Percentiles rank a stretch among this genome's conserved stretches.
phyloP scores from a whole-genome alignment of 2,113 vertebrate species.

The Probosciger aterrimus region DNA sequence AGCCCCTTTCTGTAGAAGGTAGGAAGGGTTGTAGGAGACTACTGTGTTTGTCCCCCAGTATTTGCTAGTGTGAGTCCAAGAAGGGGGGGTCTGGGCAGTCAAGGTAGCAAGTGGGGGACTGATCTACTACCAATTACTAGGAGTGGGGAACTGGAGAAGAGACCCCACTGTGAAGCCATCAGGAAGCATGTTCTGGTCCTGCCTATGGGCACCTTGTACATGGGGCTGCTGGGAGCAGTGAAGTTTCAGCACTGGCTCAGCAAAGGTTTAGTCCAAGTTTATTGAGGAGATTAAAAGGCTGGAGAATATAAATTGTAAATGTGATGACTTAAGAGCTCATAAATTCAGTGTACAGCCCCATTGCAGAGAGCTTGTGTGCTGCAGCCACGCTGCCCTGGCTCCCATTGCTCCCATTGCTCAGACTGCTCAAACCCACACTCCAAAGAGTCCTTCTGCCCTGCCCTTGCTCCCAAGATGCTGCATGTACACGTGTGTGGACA shows the following conservation, averaged over 20 bases:
- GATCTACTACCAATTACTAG: not conserved
- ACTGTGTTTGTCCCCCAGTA: not conserved
- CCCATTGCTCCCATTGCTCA: not conserved
- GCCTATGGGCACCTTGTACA: not conserved
- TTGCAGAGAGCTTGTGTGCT: not conserved
- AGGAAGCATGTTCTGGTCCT: not conserved
- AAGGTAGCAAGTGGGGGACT: not conserved
- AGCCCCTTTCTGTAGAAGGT: not conserved
- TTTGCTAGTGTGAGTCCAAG: not conserved
- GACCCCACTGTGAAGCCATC: not conserved
- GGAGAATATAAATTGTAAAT: constrained; percentile 38
- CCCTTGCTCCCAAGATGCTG: not conserved
- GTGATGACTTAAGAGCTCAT: constrained; percentile 52
- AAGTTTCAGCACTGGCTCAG: not conserved
- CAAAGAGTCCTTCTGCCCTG: not conserved
- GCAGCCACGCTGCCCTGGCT: not conserved
- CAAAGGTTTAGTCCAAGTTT: constrained; percentile 28
- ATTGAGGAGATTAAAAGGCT: constrained; percentile 45
- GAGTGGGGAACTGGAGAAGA: not conserved
- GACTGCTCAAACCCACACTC: not conserved
- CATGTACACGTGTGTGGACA: rapidly evolving
- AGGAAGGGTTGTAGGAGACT: not conserved
- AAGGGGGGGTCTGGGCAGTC: not conserved
- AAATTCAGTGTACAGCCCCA: constrained; percentile 17
- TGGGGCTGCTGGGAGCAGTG: not conserved